Evolutionary conservation across 1,140 invertebrate genomes (phyloP).

Genomic region (Panagrolaimus sp.): DNA sequence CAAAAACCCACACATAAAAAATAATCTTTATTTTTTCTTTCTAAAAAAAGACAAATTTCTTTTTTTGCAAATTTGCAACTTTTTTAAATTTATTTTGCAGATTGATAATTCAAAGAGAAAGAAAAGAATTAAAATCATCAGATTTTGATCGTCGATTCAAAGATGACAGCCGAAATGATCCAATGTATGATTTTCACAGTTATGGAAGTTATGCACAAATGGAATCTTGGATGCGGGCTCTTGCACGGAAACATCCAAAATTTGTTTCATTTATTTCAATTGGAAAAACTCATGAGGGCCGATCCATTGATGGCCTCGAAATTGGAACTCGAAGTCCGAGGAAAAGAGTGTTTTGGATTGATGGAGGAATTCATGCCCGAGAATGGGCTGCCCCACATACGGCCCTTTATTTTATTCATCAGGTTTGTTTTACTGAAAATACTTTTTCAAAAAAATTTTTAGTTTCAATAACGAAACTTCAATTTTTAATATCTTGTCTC

Average conservation of each 20-base stretch:
- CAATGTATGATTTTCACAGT: slow-evolving; percentile 25
- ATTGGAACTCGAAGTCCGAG: slow-evolving; percentile 46
- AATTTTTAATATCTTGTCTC: slow-evolving; percentile 14
- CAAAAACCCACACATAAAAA: neutral
- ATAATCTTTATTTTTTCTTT: neutral
- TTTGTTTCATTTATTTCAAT: slow-evolving; percentile 57
- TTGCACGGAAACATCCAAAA: slow-evolving; percentile 47
- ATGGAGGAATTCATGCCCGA: slow-evolving; percentile 53
- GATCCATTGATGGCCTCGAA: slow-evolving; percentile 57
- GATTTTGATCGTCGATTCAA: slow-evolving; percentile 31
- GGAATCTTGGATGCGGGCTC: slow-evolving; percentile 51
- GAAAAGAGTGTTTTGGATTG: slow-evolving; percentile 59
- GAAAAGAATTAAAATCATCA: slow-evolving; percentile 27
- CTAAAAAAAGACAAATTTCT: neutral
- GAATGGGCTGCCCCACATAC: slow-evolving; percentile 59
- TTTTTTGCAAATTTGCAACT: slow-evolving; percentile 20
- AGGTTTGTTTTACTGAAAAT: slow-evolving; percentile 58
- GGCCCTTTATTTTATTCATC: slow-evolving; percentile 57
- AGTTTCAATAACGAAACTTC: too few species aligned
- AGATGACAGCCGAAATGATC: slow-evolving; percentile 32
- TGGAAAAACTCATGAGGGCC: slow-evolving; percentile 55
- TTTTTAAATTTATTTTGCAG: slow-evolving; percentile 55
- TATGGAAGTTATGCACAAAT: slow-evolving; percentile 52
- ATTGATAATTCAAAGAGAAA: slow-evolving; percentile 47
- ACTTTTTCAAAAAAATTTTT: too few species aligned